Evolutionary conservation across 2,113 vertebrate species (phyloP).

Genomic region (Solea solea): DNA sequence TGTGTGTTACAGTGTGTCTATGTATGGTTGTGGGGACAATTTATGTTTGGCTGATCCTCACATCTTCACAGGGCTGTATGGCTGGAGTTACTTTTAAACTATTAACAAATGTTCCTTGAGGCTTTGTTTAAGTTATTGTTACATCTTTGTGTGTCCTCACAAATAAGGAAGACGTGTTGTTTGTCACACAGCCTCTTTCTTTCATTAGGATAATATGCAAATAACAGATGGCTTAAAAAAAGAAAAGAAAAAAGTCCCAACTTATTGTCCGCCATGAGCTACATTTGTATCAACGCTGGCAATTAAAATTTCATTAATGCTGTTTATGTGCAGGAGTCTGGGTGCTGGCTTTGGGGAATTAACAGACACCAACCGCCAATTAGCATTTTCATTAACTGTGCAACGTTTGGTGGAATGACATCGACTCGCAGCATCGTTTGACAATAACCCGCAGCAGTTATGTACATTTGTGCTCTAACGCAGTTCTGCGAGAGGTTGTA

Average conservation of each 20-base stretch:
- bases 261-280: constrained; percentile 42
- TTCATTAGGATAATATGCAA: constrained; percentile 51
- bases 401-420: constrained; percentile 39
- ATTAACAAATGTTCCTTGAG: too few relatives aligned
- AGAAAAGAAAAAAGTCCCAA: not conserved
- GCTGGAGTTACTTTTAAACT: too few relatives aligned
- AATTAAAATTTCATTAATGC: constrained; percentile 67
- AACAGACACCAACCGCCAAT: constrained; percentile 69
- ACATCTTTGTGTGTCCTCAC: too few relatives aligned
- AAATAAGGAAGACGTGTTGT: too few relatives aligned
- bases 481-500: not conserved
- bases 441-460: constrained; percentile 8
- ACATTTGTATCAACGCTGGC: constrained; percentile 50
- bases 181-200: not conserved
- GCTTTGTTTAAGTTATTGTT: too few relatives aligned
- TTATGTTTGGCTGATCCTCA: too few relatives aligned
- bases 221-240: not conserved
- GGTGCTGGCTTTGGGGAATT: constrained; percentile 65
- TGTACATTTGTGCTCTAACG: constrained; percentile 21
- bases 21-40: not conserved
- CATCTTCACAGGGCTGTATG: too few relatives aligned
- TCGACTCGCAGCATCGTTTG: constrained; percentile 45
- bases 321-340: constrained; percentile 64
- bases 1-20: constrained; percentile 1
- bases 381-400: constrained; percentile 74